Conservation (phyloP, 2,797 vertebrate species). For the Columba guinea region DNA sequence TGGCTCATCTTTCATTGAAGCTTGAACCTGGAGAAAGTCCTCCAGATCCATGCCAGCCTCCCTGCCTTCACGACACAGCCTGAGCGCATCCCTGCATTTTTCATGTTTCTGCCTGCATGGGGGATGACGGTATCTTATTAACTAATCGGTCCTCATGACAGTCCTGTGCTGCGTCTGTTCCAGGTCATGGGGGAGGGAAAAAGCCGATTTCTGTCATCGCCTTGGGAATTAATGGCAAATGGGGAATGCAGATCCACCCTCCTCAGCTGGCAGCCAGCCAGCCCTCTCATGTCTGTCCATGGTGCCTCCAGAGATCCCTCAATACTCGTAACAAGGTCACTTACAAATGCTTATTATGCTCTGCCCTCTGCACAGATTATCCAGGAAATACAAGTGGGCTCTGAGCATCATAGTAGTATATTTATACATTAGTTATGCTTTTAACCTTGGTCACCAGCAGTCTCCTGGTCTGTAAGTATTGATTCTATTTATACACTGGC, state of each 20-base stretch:
- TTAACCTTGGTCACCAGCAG: background rate
- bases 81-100: accelerated
- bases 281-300: background rate
- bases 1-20: background rate
- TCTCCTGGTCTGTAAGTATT: background rate
- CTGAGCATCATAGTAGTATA: background rate
- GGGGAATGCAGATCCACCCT: background rate
- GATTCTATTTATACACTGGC: background rate
- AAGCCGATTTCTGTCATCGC: background rate
- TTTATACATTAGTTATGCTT: background rate
- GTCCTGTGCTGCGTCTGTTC: background rate
- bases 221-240: background rate
- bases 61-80: background rate
- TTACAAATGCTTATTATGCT: accelerated
- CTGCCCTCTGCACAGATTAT: background rate
- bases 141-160: background rate
- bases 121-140: background rate
- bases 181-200: background rate
- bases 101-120: background rate
- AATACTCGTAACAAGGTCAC: accelerated
- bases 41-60: background rate
- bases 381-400: background rate
- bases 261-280: background rate
- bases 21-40: background rate
- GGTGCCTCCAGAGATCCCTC: background rate